Evolutionary conservation across 92 coral and sea anemone species (phyloP), one percentile per base, ranked within the genome.

Genomic region (Heliopora coerulea): DNA sequence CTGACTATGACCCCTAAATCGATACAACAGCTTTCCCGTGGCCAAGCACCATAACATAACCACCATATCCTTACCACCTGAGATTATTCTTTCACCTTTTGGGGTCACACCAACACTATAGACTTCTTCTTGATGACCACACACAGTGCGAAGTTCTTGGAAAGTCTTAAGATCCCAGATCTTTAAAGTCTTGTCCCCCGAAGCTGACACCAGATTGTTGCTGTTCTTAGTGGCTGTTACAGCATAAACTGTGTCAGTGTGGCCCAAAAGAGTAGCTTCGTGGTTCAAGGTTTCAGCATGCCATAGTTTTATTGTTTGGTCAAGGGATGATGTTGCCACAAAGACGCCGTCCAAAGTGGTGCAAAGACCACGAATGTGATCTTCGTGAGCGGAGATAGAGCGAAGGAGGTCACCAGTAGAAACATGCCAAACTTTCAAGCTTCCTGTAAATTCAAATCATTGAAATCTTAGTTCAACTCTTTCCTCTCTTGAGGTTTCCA

Each of bases 111-210:
- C 74, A 56, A 84, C 88, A 46, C 86, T 49, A 15, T 72, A 84
- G 18, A 84, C 69, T 1, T 84, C 85, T 60, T 84, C 80, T n/a
- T 83, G 74, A 56, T 84, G 88, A 2, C 88, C 88, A 40, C 75
- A 23, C 61, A 84, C 68, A 32, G 81, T 49, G 52, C 82, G 74
- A 14, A 80, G 54, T 75, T 80, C 85, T 0, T 57, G 31, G 11
- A 48, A 79, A 5, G 63, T 65, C 30, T 62, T 61, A 65, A 80
- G 33, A 56, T 84, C 82, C 88, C 88, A 84, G 41, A 84, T 80
- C 31, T 84, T 84, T 33, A 84, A 68, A n/a, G 80, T 40, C 8
- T 34, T 59, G 28, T 84, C 88, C 9, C 62, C 85, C 9, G 88
- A 84, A 23, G 69, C 82, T n/a, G 88, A 84, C 8, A 84, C 79